Conservation (phyloP, 2,888 invertebrate species). For the Coelinius sp. region DNA sequence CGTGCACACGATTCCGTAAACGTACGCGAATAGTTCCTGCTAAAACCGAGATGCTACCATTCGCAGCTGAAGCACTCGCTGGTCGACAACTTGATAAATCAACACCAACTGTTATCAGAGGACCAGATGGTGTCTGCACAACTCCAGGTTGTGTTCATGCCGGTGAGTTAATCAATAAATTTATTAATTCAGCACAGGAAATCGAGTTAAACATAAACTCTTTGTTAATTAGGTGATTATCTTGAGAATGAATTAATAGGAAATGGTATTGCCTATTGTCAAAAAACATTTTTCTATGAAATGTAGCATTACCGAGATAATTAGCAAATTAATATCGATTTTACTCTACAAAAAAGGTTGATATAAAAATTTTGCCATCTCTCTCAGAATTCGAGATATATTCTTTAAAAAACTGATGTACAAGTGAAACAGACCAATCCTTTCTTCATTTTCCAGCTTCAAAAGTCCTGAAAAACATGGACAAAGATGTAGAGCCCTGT, state of each 20-base stretch:
- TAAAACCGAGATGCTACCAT: conserved; percentile 64
- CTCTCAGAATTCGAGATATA: no score
- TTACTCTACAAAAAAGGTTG: no score
- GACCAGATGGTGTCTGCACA: conserved; percentile 75
- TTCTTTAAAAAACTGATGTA: no score
- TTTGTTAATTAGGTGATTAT: no score
- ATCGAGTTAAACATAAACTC: no score
- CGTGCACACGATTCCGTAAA: conserved; percentile 42
- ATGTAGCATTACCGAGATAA: background rate
- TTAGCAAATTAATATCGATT: background rate
- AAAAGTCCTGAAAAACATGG: conserved; percentile 80
- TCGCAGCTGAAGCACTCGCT: conserved; percentile 64
- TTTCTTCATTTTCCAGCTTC: conserved; percentile 73
- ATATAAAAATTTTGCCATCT: no score
- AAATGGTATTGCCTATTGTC: no score
- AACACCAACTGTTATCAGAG: conserved; percentile 55
- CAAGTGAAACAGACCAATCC: background rate
- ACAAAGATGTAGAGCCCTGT: conserved; percentile 81
- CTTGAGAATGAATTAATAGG: no score
- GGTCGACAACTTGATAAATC: conserved; percentile 46
- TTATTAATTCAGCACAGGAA: background rate
- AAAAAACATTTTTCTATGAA: no score
- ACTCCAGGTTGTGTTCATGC: conserved; percentile 86
- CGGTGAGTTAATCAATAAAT: conserved; percentile 70
- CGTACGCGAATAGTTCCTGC: conserved; percentile 53